Evolutionary conservation across 2,113 vertebrate species (phyloP).

Genomic region (Nanorana parkeri): DNA sequence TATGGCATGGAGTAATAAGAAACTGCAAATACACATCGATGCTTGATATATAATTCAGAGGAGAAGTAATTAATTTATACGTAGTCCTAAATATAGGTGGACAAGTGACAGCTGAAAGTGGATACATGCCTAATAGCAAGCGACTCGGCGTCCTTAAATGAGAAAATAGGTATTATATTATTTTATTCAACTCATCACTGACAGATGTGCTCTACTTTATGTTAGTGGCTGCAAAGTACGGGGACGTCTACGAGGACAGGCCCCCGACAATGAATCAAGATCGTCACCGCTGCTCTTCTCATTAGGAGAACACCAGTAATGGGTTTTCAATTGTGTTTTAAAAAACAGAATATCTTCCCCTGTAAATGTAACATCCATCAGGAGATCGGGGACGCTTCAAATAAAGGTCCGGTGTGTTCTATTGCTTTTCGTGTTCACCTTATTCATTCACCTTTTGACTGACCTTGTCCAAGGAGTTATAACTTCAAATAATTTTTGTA

Average conservation of each 20-base stretch:
- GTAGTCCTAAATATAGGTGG: constrained; percentile 14
- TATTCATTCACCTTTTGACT: too few relatives aligned
- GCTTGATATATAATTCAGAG: constrained; percentile 1
- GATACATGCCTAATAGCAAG: constrained; percentile 13
- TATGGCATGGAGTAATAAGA: constrained; percentile 31
- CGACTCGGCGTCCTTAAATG: background rate
- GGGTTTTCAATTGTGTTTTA: too few relatives aligned
- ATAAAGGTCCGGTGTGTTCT: too few relatives aligned
- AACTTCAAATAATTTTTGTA: too few relatives aligned
- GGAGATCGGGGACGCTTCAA: too few relatives aligned
- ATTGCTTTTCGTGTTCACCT: too few relatives aligned
- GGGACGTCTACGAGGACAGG: background rate
- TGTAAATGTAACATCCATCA: too few relatives aligned
- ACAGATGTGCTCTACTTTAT: background rate
- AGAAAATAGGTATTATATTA: background rate
- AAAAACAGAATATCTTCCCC: too few relatives aligned
- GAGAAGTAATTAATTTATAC: constrained; percentile 34
- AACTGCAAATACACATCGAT: background rate
- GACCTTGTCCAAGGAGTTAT: too few relatives aligned
- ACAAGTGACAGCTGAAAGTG: constrained; percentile 2
- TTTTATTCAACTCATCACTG: background rate
- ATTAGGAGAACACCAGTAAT: too few relatives aligned
- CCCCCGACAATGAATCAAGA: background rate
- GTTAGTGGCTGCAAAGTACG: background rate
- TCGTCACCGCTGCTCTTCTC: background rate